A percentile compares a stretch with the other conserved stretches of the same genome.
Conservation (phyloP, 1,140 invertebrate genomes). For the Papilio xuthus region DNA sequence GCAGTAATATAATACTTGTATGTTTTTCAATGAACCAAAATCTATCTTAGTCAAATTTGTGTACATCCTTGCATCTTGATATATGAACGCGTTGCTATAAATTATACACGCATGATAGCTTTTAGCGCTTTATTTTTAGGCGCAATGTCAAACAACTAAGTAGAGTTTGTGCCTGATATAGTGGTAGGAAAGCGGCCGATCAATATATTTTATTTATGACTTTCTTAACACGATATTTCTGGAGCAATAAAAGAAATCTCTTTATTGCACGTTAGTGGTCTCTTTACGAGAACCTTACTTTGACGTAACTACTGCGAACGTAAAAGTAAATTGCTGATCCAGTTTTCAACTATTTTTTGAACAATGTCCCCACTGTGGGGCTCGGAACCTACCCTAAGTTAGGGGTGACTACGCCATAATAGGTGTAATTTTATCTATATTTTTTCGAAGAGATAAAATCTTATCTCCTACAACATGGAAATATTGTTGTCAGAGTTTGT, state of each 20-base stretch:
- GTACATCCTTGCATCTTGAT: neutral
- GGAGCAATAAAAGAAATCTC: neutral
- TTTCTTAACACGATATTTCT: neutral
- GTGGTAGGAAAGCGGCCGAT: neutral
- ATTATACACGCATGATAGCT: neutral
- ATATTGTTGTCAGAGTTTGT: neutral
- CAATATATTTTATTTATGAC: neutral
- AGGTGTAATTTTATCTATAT: no score
- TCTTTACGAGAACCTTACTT: neutral
- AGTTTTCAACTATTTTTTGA: neutral
- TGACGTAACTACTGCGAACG: neutral
- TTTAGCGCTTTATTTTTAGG: constrained; percentile 27
- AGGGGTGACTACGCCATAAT: no score
- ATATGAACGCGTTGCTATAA: neutral
- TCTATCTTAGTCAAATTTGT: neutral
- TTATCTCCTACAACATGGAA: neutral
- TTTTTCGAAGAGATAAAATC: neutral
- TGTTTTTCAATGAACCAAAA: neutral
- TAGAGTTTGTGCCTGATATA: neutral
- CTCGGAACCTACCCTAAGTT: no score
- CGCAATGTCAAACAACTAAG: constrained; percentile 35
- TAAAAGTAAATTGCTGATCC: neutral
- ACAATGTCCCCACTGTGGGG: no score
- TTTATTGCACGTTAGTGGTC: constrained; percentile 5
- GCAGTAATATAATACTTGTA: no score